Evolutionary conservation across 2,113 vertebrate genomes (phyloP), one percentile per base, ranked within the genome.

Genomic region (Progne subis): DNA sequence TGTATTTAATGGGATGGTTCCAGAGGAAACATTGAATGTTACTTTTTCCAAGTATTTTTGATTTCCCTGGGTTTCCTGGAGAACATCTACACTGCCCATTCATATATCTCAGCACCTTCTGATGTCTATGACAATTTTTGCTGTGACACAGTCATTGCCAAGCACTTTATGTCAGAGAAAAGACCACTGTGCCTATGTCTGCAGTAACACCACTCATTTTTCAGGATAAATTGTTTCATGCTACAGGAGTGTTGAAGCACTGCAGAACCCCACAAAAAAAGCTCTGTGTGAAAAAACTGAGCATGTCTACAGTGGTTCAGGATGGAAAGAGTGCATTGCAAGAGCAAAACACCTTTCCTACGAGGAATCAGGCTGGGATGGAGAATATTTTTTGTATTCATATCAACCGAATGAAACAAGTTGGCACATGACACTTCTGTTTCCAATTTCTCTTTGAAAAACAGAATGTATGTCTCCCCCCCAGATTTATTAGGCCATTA

Each of bases 361-460:
- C 0, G 3, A 67, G 20, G 19, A n/a, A 85, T 43, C 4, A 56
- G 43, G 4, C 15, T 86, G 55, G 11, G 14, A 74, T 90, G 37
- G 21, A 87, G 21, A 61, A 75, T 41, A 1, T 2, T 86, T 82
- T 37, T 8, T 77, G 4, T 9, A 56, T 77, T 78, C 19, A 21
- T 41, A 24, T 69, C 28, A 64, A 23, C 17, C 5, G 16, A 87
- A 61, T 47, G 19, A 69, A 80, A 69, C 14, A 72, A 88, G 43
- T 9, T 41, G 50, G 11, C 37, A 19, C 21, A 56, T 56, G 28
- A 50, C 26, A 43, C 5, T 46, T 93, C 82, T 95, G 75, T 86
- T 96, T 94, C 55, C 20, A 92, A 52, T 92, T 84, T 91, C 43
- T 77, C 31, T 28, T 82, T 56, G 57, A 65, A 88, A 88, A 92